These are phyloP conservation scores for Carcina quercana DNA, from an alignment of 2,888 invertebrate species.

Conservation along the genomic window DNA sequence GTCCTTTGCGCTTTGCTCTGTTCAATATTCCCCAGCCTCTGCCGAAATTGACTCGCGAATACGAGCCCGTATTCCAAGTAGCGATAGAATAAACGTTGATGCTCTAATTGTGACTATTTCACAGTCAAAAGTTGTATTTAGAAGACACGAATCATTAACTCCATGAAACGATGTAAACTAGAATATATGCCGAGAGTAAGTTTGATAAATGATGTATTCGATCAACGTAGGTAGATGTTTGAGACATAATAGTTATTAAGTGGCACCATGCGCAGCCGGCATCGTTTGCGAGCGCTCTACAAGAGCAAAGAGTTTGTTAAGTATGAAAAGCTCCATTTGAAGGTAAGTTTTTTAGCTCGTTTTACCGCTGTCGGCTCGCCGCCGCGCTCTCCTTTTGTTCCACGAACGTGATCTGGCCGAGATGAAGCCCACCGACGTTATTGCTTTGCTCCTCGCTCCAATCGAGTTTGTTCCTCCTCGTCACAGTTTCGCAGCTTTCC, in stretches of 20 bases:
- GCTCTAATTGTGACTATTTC: too few species aligned
- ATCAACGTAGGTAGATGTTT: slow-evolving; percentile 14
- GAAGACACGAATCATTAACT: too few species aligned
- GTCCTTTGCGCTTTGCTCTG: slow-evolving; percentile 34
- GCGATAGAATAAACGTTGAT: too few species aligned
- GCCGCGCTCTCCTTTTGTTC: slow-evolving; percentile 59
- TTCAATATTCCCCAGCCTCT: slow-evolving; percentile 25
- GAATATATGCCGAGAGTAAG: slow-evolving; percentile 25
- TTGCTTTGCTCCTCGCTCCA: slow-evolving; percentile 52
- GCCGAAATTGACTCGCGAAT: slow-evolving; percentile 24
- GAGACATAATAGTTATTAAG: slow-evolving; percentile 28
- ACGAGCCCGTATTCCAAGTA: slow-evolving; percentile 6
- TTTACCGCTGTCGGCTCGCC: slow-evolving; percentile 47
- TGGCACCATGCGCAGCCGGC: slow-evolving; percentile 24
- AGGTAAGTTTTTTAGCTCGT: slow-evolving; percentile 53
- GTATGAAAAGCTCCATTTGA: slow-evolving; percentile 63
- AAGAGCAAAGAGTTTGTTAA: slow-evolving; percentile 52
- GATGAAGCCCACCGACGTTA: slow-evolving; percentile 60
- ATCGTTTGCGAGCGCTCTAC: slow-evolving; percentile 35
- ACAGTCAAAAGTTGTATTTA: too few species aligned
- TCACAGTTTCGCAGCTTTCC: slow-evolving; percentile 46
- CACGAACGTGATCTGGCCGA: slow-evolving; percentile 65
- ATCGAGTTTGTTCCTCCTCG: slow-evolving; percentile 53
- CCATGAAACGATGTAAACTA: slow-evolving; percentile 21
- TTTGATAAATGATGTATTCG: slow-evolving; percentile 11